Evolutionary conservation across 2,113 vertebrate genomes (phyloP).

Genomic region (Heteronetta atricapilla): DNA sequence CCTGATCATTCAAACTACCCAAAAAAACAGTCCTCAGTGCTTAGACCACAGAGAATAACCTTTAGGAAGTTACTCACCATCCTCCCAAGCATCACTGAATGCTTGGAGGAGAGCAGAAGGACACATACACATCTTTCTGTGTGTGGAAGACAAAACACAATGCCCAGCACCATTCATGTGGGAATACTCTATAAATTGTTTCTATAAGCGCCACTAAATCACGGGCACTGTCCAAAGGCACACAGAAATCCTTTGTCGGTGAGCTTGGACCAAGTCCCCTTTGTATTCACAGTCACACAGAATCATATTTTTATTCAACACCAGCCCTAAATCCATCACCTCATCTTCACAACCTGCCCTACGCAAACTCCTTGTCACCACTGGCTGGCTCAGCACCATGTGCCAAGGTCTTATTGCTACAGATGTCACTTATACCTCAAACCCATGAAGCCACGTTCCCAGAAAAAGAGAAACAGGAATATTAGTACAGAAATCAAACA

Average conservation of each 20-base stretch:
- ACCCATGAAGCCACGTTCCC: background rate
- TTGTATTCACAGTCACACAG: background rate
- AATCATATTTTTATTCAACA: background rate
- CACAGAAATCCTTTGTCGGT: background rate
- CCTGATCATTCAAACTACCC: background rate
- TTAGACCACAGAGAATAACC: background rate
- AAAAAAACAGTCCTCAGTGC: background rate
- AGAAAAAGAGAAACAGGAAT: background rate
- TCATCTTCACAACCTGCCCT: background rate
- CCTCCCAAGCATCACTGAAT: background rate
- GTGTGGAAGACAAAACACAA: background rate
- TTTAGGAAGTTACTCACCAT: background rate
- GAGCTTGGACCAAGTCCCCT: background rate
- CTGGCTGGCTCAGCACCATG: slow-evolving; percentile 1
- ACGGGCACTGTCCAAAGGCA: background rate
- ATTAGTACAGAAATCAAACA: background rate
- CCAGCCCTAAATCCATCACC: background rate
- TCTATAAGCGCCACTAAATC: background rate
- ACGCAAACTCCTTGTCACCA: background rate
- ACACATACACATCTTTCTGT: background rate
- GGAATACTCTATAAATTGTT: background rate
- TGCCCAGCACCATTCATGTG: background rate
- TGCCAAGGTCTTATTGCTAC: background rate
- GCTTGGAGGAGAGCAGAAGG: background rate
- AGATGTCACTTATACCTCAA: background rate